phyloP scores from a whole-genome alignment of 2,113 vertebrate species.

The Ptilonorhynchus violaceus region DNA sequence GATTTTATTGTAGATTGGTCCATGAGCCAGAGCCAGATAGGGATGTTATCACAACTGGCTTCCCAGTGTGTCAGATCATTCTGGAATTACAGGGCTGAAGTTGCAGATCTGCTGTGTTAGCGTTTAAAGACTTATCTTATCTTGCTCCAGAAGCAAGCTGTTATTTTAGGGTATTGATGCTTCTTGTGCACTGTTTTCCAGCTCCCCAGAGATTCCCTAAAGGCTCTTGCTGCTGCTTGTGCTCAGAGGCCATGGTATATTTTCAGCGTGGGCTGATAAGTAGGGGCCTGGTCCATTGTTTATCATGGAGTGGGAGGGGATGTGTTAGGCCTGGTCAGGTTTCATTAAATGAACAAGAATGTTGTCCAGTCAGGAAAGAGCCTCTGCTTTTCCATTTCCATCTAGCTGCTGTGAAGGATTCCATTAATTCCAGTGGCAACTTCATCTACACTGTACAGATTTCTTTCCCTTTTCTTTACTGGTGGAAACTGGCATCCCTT shows the following conservation, averaged over 20 bases:
- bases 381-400: not conserved
- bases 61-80: not conserved
- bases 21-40: not conserved
- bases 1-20: slow-evolving; percentile 16
- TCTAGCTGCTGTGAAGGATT: not conserved
- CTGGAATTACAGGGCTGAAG: not conserved
- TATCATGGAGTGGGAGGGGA: not conserved
- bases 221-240: not conserved
- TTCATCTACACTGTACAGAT: not conserved
- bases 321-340: not conserved
- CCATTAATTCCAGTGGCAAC: not conserved
- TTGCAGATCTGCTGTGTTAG: slow-evolving; percentile 1
- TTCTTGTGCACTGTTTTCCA: not conserved
- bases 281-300: not conserved
- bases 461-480: not conserved
- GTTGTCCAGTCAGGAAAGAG: not conserved
- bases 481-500: not conserved
- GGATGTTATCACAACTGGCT: not conserved
- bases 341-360: not conserved
- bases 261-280: not conserved
- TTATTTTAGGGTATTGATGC: slow-evolving; percentile 39
- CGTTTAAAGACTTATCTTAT: not conserved
- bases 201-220: slow-evolving; percentile 6
- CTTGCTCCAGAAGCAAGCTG: slow-evolving; percentile 8
- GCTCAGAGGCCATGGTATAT: not conserved